phyloP scores from a whole-genome alignment of 2,113 vertebrate genomes.

The Garra rufa region DNA sequence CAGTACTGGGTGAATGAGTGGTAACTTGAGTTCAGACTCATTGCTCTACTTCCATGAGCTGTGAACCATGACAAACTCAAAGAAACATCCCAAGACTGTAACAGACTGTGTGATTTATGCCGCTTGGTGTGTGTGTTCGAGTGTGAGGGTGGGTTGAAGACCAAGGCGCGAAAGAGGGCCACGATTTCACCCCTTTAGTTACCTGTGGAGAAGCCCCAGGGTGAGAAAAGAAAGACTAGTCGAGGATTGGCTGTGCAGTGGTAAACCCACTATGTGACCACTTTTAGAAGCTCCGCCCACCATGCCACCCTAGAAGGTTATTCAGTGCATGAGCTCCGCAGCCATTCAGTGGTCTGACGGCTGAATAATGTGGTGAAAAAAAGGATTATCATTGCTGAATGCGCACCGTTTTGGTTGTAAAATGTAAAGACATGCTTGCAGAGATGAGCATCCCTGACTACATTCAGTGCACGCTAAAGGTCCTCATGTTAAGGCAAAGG shows the following conservation, averaged over 20 bases:
- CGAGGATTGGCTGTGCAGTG: slow-evolving; percentile 16
- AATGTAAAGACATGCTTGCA: neutral
- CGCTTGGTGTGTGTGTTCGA: slow-evolving; percentile 25
- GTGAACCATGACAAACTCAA: neutral
- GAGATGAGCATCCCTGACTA: slow-evolving; percentile 16
- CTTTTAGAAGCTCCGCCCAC: slow-evolving; percentile 47
- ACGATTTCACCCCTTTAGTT: slow-evolving; percentile 5
- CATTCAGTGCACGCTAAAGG: neutral
- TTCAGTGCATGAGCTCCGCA: slow-evolving; percentile 15
- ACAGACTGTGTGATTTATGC: neutral
- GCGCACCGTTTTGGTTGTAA: neutral
- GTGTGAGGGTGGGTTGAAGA: slow-evolving; percentile 23
- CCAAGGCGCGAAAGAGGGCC: neutral
- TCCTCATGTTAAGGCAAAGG: neutral
- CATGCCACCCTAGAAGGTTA: slow-evolving; percentile 19
- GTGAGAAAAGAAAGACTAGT: neutral
- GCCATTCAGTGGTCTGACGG: slow-evolving; percentile 14
- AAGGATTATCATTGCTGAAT: slow-evolving; percentile 37
- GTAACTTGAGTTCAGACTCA: neutral
- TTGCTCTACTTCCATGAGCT: neutral
- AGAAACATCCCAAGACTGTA: neutral
- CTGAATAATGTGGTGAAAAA: slow-evolving; percentile 37
- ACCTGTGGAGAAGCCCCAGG: slow-evolving; percentile 19
- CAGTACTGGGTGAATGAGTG: neutral
- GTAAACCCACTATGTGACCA: slow-evolving; percentile 46